Base-by-base conservation (phyloP, 2,797 vertebrate genomes). In the Lepus townsendii region DNA sequence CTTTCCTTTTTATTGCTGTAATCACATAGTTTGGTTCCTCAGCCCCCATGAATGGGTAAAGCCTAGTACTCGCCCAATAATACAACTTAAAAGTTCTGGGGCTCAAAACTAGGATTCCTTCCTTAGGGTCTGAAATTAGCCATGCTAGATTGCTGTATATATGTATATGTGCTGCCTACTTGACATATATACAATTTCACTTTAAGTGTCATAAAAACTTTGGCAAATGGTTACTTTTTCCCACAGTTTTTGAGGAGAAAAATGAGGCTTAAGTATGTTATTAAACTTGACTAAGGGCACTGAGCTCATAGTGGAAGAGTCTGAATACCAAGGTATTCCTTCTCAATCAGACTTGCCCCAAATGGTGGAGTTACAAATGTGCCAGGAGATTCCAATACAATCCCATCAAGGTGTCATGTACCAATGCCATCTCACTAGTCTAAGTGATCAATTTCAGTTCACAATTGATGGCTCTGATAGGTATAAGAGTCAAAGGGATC, bases 141-240 rank as follows among this genome's bases (percentile, higher is more conserved):
- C 13, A 10, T 52, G 19, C 62, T 38, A 78, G 57, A 32, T 35
- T 86, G 19, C 24, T 52, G 7, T 47, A 17, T 68, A n/a, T n/a
- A n/a, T n/a, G 30, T 80, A 30, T 89, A 32, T 87, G 35, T 50
- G 20, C 11, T 68, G 5, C 90, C 90, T 71, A 47, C 24, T 71
- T 72, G 84, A 93, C 19, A 77, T 30, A 50, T 60, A 83, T 65
- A 78, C 5, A 1, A 71, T 89, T 75, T 83, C 52, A 83, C 80
- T 92, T 96, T 69, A 93, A 95, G 96, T 87, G 63, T 86, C 66
- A 89, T 79, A 90, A 72, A 83, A 92, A 88, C 24, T 52, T 62
- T 95, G 52, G 27, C 27, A 91, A 95, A 47, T 79, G 68, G 22
- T 60, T 94, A 72, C 68, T 80, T 73, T 92, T 68, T 78, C 7